These are phyloP conservation scores for Tapera naevia DNA, from an alignment of 2,797 vertebrate species.

Conservation along the genomic window DNA sequence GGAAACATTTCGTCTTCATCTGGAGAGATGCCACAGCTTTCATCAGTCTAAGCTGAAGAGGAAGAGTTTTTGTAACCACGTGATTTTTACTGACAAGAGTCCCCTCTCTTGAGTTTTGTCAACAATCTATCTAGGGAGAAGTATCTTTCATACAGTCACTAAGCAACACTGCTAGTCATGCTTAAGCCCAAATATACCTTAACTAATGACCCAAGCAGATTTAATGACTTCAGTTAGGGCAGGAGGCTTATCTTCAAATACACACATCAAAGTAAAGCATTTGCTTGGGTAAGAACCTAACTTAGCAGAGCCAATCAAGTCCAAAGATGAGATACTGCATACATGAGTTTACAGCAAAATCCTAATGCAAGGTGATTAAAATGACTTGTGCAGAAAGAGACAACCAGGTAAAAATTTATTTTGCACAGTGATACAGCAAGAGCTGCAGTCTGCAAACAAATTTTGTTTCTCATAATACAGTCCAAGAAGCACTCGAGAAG, in stretches of 20 bases:
- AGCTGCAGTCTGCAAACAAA: not conserved
- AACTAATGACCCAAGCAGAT: not conserved
- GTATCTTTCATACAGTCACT: not conserved
- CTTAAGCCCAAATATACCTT: not conserved
- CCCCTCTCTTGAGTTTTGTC: not conserved
- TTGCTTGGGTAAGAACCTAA: not conserved
- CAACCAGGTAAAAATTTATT: not conserved
- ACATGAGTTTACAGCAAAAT: not conserved
- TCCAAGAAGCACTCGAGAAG: not conserved
- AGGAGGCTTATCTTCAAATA: not conserved
- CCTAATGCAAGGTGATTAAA: not conserved
- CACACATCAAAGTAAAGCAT: not conserved
- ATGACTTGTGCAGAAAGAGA: not conserved
- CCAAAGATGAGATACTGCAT: not conserved
- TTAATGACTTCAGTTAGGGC: not conserved
- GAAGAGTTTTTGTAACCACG: slow-evolving; percentile 20
- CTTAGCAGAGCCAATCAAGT: not conserved
- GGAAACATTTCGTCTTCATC: slow-evolving; percentile 45
- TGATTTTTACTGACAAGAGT: slow-evolving; percentile 1
- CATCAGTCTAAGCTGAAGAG: slow-evolving; percentile 43
- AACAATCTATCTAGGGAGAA: not conserved
- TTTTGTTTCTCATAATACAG: not conserved
- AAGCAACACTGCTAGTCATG: not conserved
- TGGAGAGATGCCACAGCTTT: slow-evolving; percentile 44
- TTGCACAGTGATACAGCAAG: not conserved